Evolutionary conservation across 2,113 vertebrate genomes (phyloP), one percentile per base, ranked within the genome.

Genomic region (Colinus virginianus): DNA sequence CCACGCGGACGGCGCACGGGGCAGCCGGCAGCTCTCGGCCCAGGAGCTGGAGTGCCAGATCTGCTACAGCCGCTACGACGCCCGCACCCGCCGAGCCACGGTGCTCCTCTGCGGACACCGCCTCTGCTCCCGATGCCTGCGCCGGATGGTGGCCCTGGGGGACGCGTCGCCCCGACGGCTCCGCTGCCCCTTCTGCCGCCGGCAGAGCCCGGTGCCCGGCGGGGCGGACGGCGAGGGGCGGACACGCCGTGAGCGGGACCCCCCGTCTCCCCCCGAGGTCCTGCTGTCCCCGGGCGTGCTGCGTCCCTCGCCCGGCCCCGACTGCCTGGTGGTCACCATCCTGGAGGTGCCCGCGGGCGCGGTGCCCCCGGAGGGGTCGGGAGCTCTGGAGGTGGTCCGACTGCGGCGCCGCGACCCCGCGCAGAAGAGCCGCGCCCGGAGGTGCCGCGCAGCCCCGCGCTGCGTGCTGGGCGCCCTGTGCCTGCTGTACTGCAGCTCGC

Each of bases 151-250:
- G 84, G 96, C 97, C 25, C 75, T 81, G 13, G 97, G 97, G 62
- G 97, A 98, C 23, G 78, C 95, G 1, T 97, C 97, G 0, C 97
- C 98, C 1, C 96, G 77, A 8, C 58, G 97, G 56, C 97, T 99
- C 95, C 97, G 98, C 84, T 99, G 98, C 93, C 98, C 98, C 1
- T 99, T 99, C 96, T 99, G 98, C 95, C 98, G 98, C 61, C 98
- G 97, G 56, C 98, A 98, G 95, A 99, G 98, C 2, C 92, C 94
- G 0, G 93, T 99, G 67, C 98, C 98, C 0, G 94, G 97, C 0
- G 98, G 98, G 78, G 98, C 99, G 2, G 98, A 99, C 34, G 64
- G 97, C 12, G 97, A 98, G 85, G 97, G 97, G 11, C 95, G 98
- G 66, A 97, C 93, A 1, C 97, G 97, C 95, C 94, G 83, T 63